Conservation (phyloP, 2,888 invertebrate species). For the Julus scandinavius region DNA sequence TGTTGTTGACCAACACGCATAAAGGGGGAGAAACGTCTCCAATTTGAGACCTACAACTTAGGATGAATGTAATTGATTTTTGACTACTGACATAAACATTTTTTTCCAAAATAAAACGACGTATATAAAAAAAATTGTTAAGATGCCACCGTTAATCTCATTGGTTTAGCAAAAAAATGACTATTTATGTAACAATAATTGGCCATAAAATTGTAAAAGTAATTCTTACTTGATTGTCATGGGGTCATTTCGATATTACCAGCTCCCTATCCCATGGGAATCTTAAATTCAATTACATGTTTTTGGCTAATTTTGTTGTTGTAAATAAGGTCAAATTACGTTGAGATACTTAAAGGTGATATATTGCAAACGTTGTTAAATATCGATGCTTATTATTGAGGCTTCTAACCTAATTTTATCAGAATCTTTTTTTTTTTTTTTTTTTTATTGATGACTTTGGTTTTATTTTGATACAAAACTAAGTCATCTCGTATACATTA, state of each 20-base stretch:
- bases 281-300: no score
- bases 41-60: background rate
- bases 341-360: no score
- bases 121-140: background rate
- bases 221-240: background rate
- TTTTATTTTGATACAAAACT: no score
- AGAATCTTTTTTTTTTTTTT: no score
- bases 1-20: background rate
- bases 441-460: no score
- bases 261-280: no score
- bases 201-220: background rate
- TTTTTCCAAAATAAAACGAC: background rate
- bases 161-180: background rate
- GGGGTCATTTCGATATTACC: background rate
- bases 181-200: background rate
- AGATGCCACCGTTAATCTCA: background rate
- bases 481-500: no score
- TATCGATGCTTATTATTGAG: no score
- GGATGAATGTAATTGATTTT: conserved; percentile 15
- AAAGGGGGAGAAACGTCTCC: background rate
- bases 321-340: no score
- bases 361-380: no score
- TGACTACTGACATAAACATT: conserved; percentile 20
- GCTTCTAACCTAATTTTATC: no score
- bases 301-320: no score